Evolutionary conservation across 2,888 invertebrate species (phyloP).

Genomic region (Agrochola litura): DNA sequence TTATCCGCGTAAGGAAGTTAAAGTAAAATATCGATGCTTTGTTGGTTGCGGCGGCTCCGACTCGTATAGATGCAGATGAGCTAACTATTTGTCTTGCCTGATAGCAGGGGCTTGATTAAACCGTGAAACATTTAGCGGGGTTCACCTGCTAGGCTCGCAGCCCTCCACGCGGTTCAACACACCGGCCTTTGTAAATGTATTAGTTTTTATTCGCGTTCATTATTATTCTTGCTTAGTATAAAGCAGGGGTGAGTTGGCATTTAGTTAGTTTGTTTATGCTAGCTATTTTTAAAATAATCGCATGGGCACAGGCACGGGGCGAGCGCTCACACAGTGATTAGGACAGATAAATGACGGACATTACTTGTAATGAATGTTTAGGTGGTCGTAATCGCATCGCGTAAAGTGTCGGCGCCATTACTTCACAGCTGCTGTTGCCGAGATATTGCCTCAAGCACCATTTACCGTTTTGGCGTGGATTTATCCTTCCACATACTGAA

Average conservation of each 20-base stretch:
- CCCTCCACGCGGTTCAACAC: conserved; percentile 52
- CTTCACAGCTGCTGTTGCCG: conserved; percentile 88
- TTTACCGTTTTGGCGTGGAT: conserved; percentile 84
- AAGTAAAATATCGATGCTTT: conserved; percentile 85
- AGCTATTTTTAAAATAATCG: conserved; percentile 74
- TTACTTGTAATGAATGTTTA: conserved; percentile 91
- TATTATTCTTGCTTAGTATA: conserved; percentile 46
- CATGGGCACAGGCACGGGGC: conserved; percentile 72
- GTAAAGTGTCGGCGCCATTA: conserved; percentile 90
- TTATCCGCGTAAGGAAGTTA: conserved; percentile 73
- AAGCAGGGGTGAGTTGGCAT: conserved; percentile 45
- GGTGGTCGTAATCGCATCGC: conserved; percentile 90
- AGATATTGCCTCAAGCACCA: conserved; percentile 88
- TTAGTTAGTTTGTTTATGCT: conserved; percentile 65
- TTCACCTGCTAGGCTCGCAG: conserved; percentile 78
- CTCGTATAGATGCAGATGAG: conserved; percentile 91
- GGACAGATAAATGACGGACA: conserved; percentile 90
- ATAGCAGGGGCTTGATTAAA: conserved; percentile 89
- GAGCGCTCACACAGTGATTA: conserved; percentile 86
- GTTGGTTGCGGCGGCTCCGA: conserved; percentile 82
- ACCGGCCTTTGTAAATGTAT: conserved; percentile 56
- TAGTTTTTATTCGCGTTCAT: conserved; percentile 58
- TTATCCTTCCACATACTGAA: conserved; percentile 79
- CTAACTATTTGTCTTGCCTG: conserved; percentile 90
- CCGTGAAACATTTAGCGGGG: conserved; percentile 88